Percentiles rank a stretch among this genome's conserved stretches.
Evolutionary conservation across 1,140 invertebrate species (phyloP).

Genomic region (Cardiocondyla obscurior): DNA sequence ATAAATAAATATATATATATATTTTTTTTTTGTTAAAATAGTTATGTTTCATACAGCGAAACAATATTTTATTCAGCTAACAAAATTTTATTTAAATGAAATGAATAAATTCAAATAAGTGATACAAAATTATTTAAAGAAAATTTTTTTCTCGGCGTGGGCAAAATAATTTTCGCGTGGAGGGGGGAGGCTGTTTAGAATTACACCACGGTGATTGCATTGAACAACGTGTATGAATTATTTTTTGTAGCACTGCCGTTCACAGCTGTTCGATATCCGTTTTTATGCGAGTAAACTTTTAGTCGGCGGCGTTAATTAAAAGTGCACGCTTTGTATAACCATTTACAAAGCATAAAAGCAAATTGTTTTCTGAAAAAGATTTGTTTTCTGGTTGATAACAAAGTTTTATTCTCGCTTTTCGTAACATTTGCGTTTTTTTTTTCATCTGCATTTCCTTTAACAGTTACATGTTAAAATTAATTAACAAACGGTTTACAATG

Average conservation of each 20-base stretch:
- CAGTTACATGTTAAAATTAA: neutral
- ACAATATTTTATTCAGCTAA: too few relatives aligned
- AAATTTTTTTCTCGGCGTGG: too few relatives aligned
- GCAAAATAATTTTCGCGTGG: too few relatives aligned
- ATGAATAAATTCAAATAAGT: too few relatives aligned
- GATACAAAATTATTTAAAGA: too few relatives aligned
- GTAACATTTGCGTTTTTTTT: neutral
- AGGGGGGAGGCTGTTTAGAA: neutral
- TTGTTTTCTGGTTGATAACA: neutral
- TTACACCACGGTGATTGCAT: neutral
- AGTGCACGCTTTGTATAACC: neutral
- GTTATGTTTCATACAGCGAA: too few relatives aligned
- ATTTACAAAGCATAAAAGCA: neutral
- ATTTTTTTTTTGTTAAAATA: too few relatives aligned
- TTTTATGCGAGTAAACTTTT: neutral
- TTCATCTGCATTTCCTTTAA: neutral
- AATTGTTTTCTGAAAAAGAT: slow-evolving; percentile 2
- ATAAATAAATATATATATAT: too few relatives aligned
- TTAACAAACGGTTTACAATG: neutral
- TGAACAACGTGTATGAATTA: neutral
- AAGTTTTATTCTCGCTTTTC: neutral
- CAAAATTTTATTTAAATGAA: too few relatives aligned
- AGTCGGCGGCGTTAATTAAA: slow-evolving; percentile 29
- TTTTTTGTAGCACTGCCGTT: slow-evolving; percentile 13
- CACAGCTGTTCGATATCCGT: neutral